Evolutionary conservation across 2,113 vertebrate species (phyloP).

Genomic region (Lophochroa leadbeateri): DNA sequence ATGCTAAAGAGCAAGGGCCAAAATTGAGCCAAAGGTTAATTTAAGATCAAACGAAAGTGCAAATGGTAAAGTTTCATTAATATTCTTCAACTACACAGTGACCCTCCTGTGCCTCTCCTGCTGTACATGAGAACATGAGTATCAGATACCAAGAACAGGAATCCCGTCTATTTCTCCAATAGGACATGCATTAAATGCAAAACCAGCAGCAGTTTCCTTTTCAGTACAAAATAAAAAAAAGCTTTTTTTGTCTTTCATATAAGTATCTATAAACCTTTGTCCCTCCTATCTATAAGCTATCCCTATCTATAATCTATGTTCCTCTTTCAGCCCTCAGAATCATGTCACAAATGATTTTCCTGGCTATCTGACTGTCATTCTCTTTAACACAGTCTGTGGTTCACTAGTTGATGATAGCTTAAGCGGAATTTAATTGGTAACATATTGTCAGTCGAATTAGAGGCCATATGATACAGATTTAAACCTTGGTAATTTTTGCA

Average conservation of each 20-base stretch:
- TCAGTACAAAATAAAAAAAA: background rate
- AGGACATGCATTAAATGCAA: background rate
- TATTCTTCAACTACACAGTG: background rate
- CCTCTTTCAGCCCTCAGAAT: background rate
- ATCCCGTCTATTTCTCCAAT: background rate
- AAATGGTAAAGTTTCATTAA: background rate
- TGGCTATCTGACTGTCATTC: slow-evolving; percentile 70
- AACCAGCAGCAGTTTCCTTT: background rate
- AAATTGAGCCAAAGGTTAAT: background rate
- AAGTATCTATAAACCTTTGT: background rate
- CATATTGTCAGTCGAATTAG: slow-evolving; percentile 80
- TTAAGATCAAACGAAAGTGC: background rate
- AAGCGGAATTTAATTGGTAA: slow-evolving; percentile 80
- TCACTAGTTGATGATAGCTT: slow-evolving; percentile 74
- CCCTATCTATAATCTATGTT: background rate
- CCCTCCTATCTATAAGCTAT: background rate
- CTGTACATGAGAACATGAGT: background rate
- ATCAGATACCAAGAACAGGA: background rate
- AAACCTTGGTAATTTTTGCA: slow-evolving; percentile 79
- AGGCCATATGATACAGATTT: slow-evolving; percentile 81
- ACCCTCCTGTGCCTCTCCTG: background rate
- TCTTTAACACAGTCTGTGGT: slow-evolving; percentile 68
- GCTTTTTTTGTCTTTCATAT: background rate
- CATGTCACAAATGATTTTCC: slow-evolving; percentile 48
- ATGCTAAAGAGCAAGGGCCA: background rate